Base-by-base conservation (phyloP, 2,888 invertebrate species). In the Conchocele bisecta region DNA sequence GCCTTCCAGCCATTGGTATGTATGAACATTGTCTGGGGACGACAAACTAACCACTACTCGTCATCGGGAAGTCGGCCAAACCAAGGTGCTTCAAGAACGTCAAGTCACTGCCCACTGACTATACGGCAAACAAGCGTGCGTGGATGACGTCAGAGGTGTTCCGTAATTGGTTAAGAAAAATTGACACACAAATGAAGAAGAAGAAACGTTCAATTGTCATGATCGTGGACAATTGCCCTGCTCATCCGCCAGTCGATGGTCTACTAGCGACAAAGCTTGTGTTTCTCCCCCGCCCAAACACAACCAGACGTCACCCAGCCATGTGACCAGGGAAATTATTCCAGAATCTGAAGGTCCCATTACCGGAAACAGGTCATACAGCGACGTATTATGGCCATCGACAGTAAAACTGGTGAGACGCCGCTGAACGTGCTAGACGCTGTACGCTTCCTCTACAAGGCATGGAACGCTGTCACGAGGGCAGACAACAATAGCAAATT, bases 71-170 rank as follows among this genome's bases (percentile, higher is more conserved):
- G 29, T 58, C 71, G 15, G 11, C 17, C 37, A 66, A 66, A 22
- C 79, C 77, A 13, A 24, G 77, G 13, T 79, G 78, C 20, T 75
- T 81, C 50, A 72, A 63, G 39, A 66, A 78, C 29, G 51, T 71
- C 4, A 15, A 22, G 26, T 44, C 53, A 4, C 67, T 79, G 1
- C 81, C 75, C 15, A 56, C 48, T 3, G n/a, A 29, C n/a, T 82
- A 72, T 17, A 51, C 35, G 13, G 46, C 68, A 0, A 80, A 73
- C 59, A 69, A 50, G 31, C 81, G 78, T 41, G 79, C 76, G 0
- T 83, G 82, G 81, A 82, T 82, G 73, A 74, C 63, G 6, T 46
- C 54, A 4, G 41, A 61, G 7, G 26, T 84, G 0, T 81, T 84
- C 44, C 60, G 39, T 15, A 70, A 66, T 17, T 84, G 75, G 79